Conservation (phyloP, 2,113 vertebrate genomes). For the Telmatochromis sp. region DNA sequence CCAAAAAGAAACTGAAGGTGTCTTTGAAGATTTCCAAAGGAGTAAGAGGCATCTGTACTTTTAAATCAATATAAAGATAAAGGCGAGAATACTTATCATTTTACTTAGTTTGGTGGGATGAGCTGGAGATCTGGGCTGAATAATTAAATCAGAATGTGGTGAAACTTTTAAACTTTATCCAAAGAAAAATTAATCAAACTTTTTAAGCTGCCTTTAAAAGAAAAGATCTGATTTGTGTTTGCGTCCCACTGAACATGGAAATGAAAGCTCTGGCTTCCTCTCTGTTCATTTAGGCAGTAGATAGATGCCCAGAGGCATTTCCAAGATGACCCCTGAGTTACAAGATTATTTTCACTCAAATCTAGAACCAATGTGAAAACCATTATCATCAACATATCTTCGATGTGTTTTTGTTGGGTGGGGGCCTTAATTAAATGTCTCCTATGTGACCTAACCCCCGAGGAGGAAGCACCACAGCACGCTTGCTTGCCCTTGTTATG, state of each 20-base stretch:
- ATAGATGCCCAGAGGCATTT: neutral
- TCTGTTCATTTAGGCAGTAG: neutral
- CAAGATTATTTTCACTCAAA: neutral
- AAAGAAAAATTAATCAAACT: neutral
- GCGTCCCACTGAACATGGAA: neutral
- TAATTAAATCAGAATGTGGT: neutral
- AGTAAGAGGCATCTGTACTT: neutral
- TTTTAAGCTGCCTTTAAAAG: accelerated
- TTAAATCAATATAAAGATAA: neutral
- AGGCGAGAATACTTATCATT: accelerated
- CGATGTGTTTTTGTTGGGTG: accelerated
- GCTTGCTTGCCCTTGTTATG: neutral
- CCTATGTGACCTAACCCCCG: accelerated
- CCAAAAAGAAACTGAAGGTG: too few relatives aligned
- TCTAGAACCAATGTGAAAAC: too few relatives aligned
- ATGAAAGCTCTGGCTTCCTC: neutral
- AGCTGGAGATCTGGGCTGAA: accelerated
- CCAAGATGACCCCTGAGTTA: neutral
- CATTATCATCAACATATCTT: neutral
- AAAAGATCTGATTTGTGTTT: neutral
- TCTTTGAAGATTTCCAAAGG: too few relatives aligned
- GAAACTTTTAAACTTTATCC: accelerated
- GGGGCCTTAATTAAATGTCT: neutral
- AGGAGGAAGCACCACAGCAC: neutral
- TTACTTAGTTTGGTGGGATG: neutral